A percentile compares a stretch with the other conserved stretches of the same genome.
Conservation (phyloP, 2,797 vertebrate genomes). For the Poeciliopsis turneri region DNA sequence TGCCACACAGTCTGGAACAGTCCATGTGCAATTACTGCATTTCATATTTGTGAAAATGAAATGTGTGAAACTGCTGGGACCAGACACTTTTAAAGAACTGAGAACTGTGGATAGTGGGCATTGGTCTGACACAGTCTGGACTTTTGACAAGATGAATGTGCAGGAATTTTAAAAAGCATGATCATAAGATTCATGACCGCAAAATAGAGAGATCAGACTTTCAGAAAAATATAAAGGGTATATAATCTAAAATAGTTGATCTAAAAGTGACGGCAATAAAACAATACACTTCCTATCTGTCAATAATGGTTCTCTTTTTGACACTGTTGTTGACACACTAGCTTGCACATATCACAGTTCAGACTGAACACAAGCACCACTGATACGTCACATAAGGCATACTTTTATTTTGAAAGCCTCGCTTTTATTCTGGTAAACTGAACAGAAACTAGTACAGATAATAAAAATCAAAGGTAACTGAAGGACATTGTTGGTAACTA, state of each 20-base stretch:
- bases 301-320: background rate
- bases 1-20: background rate
- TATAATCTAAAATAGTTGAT: background rate
- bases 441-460: conserved; percentile 2
- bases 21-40: too few relatives aligned
- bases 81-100: background rate
- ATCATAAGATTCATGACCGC: background rate
- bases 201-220: background rate
- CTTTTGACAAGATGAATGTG: background rate
- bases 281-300: background rate
- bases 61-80: background rate
- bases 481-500: background rate
- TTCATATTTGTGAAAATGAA: background rate
- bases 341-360: too few relatives aligned
- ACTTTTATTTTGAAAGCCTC: conserved; percentile 59
- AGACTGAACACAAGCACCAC: background rate
- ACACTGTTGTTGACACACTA: too few relatives aligned
- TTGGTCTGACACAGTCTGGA: background rate
- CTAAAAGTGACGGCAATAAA: background rate
- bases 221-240: background rate
- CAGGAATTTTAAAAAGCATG: background rate
- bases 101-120: background rate
- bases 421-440: conserved; percentile 46
- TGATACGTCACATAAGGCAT: background rate
- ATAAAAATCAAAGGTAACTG: conserved; percentile 2